A percentile compares a stretch with the other conserved stretches of the same genome.
Conservation (phyloP, 2,888 invertebrate species). For the Antheraea yamamai region DNA sequence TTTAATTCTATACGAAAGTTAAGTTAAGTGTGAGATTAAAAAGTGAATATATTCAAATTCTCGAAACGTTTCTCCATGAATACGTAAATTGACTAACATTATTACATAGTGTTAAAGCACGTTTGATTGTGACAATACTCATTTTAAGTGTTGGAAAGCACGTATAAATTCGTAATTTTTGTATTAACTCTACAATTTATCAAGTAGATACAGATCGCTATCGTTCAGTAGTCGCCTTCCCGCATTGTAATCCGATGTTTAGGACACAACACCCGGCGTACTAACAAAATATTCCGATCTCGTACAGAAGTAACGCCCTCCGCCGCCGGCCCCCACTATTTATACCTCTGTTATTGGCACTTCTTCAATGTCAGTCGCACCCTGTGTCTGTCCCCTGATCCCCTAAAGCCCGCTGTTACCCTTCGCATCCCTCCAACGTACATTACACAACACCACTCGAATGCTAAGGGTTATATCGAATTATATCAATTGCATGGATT, state of each 20-base stretch:
- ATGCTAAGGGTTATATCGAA: constrained; percentile 74
- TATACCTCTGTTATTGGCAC: constrained; percentile 83
- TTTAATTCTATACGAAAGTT: neutral
- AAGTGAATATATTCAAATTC: neutral
- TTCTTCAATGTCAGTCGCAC: constrained; percentile 83
- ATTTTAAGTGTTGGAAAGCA: constrained; percentile 42
- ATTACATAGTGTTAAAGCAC: constrained; percentile 15
- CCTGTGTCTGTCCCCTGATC: constrained; percentile 72
- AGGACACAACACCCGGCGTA: constrained; percentile 59
- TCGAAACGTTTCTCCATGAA: neutral
- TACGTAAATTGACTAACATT: constrained; percentile 12
- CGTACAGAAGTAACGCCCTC: constrained; percentile 79
- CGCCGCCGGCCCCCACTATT: constrained; percentile 75
- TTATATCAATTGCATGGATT: constrained; percentile 77
- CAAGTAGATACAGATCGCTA: constrained; percentile 64
- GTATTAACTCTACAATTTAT: constrained; percentile 66
- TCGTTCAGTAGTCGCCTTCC: constrained; percentile 62
- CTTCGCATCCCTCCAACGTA: constrained; percentile 66
- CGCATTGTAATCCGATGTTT: constrained; percentile 81
- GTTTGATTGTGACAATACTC: constrained; percentile 20
- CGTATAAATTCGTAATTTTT: constrained; percentile 56
- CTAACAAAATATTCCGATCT: constrained; percentile 80
- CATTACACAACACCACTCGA: constrained; percentile 75
- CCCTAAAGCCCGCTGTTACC: constrained; percentile 60
- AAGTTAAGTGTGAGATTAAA: neutral